phyloP scores from a whole-genome alignment of 1,140 invertebrate genomes.

The Tetramorium simillimum region DNA sequence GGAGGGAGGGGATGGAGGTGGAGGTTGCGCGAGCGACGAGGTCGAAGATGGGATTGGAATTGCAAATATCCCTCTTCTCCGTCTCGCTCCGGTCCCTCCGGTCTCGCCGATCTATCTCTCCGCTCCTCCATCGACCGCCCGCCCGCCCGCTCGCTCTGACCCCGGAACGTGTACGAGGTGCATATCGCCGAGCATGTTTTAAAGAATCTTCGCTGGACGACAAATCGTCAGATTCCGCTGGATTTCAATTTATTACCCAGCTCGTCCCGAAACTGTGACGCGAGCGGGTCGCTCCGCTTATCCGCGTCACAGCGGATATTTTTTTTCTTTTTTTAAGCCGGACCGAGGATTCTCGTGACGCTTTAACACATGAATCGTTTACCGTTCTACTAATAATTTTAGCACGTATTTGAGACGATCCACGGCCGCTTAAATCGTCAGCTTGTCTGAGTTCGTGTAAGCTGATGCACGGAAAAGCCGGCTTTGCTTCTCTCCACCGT shows the following conservation, averaged over 20 bases:
- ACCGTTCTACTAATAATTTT: not conserved
- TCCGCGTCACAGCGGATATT: not conserved
- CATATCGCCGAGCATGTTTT: slow-evolving; percentile 45
- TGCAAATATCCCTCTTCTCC: slow-evolving; percentile 72
- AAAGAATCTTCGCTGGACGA: slow-evolving; percentile 33
- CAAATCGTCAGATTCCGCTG: slow-evolving; percentile 51
- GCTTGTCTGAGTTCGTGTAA: no score
- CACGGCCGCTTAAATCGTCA: not conserved
- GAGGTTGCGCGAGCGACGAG: slow-evolving; percentile 60
- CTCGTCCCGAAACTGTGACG: not conserved
- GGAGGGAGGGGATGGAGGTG: slow-evolving; percentile 21
- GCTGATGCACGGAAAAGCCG: not conserved
- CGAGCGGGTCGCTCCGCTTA: not conserved
- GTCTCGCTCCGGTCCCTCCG: slow-evolving; percentile 50
- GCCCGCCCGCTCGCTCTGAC: slow-evolving; percentile 37
- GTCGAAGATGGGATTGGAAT: slow-evolving; percentile 75
- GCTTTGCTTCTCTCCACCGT: not conserved
- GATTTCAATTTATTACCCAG: slow-evolving; percentile 35
- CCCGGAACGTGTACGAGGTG: slow-evolving; percentile 9
- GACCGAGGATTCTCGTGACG: not conserved
- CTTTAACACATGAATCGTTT: not conserved
- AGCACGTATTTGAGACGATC: not conserved
- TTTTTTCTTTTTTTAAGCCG: not conserved
- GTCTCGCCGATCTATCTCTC: slow-evolving; percentile 55
- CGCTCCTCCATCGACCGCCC: slow-evolving; percentile 40